Evolutionary conservation across 2,113 vertebrate genomes (phyloP), one percentile per base, ranked within the genome.

Genomic region (Elephantulus edwardii): DNA sequence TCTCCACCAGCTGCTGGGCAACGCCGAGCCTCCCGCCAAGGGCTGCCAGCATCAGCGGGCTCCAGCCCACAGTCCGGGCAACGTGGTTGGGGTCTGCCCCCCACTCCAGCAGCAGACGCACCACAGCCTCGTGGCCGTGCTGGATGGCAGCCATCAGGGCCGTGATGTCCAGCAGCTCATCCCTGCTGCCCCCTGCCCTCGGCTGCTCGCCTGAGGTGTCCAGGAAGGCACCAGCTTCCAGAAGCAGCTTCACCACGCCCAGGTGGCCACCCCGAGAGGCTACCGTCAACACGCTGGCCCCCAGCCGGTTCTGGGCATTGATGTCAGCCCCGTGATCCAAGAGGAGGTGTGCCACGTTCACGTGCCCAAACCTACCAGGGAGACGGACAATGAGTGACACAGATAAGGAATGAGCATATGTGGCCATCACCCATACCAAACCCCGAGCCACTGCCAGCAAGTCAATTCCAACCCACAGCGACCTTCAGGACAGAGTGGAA

Each of bases 271-370:
- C 99, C 4, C 99, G 98, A 11, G 98, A 98, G 0, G 99, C 99
- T 98, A 99, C 98, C 0, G 98, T 98, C 40, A 99, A 98, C 83
- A 99, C 98, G 2, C 98, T 99, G 56, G 98, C 98, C n/a, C 99
- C 99, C 14, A 99, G 97, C 22, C 99, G 97, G 96, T 99, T 99
- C 87, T 98, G 98, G 2, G 98, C 98, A 0, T 99, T 99, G 28
- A 99, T 98, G 89, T 99, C 99, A 0, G 99, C 99, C 4, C 99
- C 99, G 0, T 99, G 98, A 95, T 99, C 99, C 97, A 99, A 89
- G 62, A 99, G 97, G 90, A 99, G 98, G 94, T 98, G 98, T 35
- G 98, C 98, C 62, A 99, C 99, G 0, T 92, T 98, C 58, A 98
- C 94, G 85, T 99, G 99, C 75, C 99, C 99, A 92, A 98, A 99